Evolutionary conservation across 2,113 vertebrate genomes (phyloP), one percentile per base, ranked within the genome.

Genomic region (Rhinopomastus cyanomelas): DNA sequence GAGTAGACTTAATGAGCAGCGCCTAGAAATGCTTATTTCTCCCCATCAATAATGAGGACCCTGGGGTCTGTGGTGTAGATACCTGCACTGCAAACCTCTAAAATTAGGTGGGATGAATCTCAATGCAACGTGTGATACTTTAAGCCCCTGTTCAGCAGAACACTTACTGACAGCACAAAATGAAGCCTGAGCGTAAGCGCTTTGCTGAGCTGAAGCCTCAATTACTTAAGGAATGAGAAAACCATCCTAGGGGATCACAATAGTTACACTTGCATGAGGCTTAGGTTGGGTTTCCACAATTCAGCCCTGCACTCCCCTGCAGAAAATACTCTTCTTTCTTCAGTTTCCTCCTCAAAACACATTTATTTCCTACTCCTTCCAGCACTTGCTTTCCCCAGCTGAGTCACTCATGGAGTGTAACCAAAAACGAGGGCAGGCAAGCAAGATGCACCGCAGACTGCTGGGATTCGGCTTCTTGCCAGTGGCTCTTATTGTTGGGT

Each of bases 381-480:
- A 0, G n/a, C 1, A 1, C 72, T 88, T 17, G 0, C 29, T 81
- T 27, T 82, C 59, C 25, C 60, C 7, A 2, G 32, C 39, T 74
- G 61, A 83, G 34, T 89, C 85, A 82, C 37, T 29, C 52, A 5
- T 1, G 1, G 1, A 4, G 57, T 46, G 44, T 71, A 83, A 71
- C 65, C 60, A 68, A 85, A 80, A 82, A 44, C 27, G 48, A 71
- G 61, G 64, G 29, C 61, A 46, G 55, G 18, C 0, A 1, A 88
- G 67, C 36, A 46, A 59, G 53, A 46, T 53, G 73, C 64, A 64
- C 55, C 2, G 1, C 64, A 32, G 76, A 22, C 61, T 76, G 26
- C 37, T 0, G 1, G 34, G 30, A 36, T 62, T 37, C 0, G 32
- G 29, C 55, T 51, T 56, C 66, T 60, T 0, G 0, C 77, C 44